Percentiles rank a stretch among this genome's conserved stretches.
Evolutionary conservation across 1,140 invertebrate genomes (phyloP).

Genomic region (Sweltsa coloradensis): DNA sequence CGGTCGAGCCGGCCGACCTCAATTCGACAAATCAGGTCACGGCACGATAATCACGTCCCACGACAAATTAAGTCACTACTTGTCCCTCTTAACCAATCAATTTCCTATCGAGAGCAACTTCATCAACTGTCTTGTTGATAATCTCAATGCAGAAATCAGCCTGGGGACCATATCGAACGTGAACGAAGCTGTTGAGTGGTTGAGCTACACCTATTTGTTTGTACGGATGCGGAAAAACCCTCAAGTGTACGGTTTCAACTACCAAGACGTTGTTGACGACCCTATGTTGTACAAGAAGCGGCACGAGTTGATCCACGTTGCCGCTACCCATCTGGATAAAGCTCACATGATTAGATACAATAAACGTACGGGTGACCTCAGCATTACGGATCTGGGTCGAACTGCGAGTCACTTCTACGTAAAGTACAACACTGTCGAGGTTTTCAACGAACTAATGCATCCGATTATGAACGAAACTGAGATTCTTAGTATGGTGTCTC

Average conservation of each 20-base stretch:
- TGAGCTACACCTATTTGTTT: conserved; percentile 94
- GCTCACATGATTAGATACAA: conserved; percentile 91
- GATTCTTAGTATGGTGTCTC: conserved; percentile 78
- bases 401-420: conserved; percentile 98
- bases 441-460: conserved; percentile 69
- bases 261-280: conserved; percentile 56
- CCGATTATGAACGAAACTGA: conserved; percentile 76
- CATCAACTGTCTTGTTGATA: conserved; percentile 80
- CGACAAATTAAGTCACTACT: conserved; percentile 86
- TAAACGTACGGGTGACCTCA: conserved; percentile 66
- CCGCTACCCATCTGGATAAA: conserved; percentile 78
- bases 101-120: conserved; percentile 98
- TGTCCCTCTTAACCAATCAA: conserved; percentile 89
- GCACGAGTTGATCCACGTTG: conserved; percentile 58
- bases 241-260: conserved; percentile 74
- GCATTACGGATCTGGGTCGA: conserved; percentile 71
- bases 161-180: conserved; percentile 92
- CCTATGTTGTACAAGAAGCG: conserved; percentile 58
- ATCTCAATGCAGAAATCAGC: conserved; percentile 94
- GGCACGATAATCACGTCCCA: conserved; percentile 93
- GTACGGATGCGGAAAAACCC: conserved; percentile 91
- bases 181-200: conserved; percentile 93
- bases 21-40: conserved; percentile 83
- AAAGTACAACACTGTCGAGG: conserved; percentile 90
- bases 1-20: conserved; percentile 91